A percentile compares a stretch with the other conserved stretches of the same genome.
Conservation (phyloP, 2,888 invertebrate genomes). For the Ceraclea dissimilis region DNA sequence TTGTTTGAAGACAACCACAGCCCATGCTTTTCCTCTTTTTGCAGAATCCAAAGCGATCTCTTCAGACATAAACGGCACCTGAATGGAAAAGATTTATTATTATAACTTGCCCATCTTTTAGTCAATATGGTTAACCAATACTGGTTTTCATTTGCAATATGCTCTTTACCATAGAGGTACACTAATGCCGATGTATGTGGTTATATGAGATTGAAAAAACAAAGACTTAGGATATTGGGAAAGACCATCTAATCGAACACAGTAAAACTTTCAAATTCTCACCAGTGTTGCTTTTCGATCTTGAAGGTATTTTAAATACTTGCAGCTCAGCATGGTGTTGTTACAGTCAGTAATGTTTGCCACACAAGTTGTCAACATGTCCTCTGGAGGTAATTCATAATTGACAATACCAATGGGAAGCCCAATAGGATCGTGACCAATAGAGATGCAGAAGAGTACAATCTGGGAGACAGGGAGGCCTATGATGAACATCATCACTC, state of each 20-base stretch:
- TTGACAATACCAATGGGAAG: constrained; percentile 75
- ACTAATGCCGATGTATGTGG: no score
- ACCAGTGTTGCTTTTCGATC: constrained; percentile 48
- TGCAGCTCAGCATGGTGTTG: constrained; percentile 64
- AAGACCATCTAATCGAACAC: no score
- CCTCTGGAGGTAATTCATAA: constrained; percentile 56
- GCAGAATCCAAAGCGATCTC: constrained; percentile 62
- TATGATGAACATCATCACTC: constrained; percentile 77
- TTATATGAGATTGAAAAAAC: no score
- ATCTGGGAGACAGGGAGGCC: constrained; percentile 81
- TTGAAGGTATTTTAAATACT: constrained; percentile 63
- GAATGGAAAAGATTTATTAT: background rate
- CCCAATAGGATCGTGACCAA: constrained; percentile 78
- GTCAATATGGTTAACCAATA: background rate
- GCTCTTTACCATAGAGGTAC: no score
- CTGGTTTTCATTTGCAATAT: background rate
- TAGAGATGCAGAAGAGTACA: constrained; percentile 78
- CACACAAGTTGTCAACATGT: constrained; percentile 40
- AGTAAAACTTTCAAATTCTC: no score
- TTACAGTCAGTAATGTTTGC: constrained; percentile 53
- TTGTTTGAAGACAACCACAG: constrained; percentile 60
- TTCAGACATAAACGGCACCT: constrained; percentile 48
- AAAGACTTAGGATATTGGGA: background rate
- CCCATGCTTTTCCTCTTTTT: constrained; percentile 65
- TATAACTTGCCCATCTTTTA: no score